These are phyloP conservation scores for Crotalus horridus DNA, from an alignment of 2,113 vertebrate genomes.

Conservation along the genomic window DNA sequence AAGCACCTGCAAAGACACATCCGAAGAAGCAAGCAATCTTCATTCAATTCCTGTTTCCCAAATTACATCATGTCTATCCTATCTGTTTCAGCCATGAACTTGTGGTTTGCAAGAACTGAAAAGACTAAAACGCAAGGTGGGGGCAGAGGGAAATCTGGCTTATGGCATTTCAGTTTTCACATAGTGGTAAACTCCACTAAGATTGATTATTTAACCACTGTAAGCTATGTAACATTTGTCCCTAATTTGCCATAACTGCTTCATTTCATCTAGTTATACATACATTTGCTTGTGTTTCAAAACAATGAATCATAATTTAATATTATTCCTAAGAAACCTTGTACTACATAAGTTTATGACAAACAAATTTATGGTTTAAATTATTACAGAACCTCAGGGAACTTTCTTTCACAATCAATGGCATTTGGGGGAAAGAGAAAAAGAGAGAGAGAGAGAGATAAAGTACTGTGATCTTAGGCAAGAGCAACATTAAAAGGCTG, in stretches of 20 bases:
- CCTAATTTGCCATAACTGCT: constrained; percentile 53
- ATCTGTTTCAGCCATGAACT: background rate
- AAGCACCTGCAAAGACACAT: background rate
- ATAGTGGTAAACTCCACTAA: constrained; percentile 18
- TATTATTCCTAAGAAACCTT: constrained; percentile 56
- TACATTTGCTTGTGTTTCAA: constrained; percentile 63
- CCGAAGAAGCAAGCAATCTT: background rate
- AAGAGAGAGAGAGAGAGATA: constrained; percentile 27
- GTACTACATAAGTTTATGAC: constrained; percentile 57
- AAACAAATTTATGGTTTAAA: constrained; percentile 68
- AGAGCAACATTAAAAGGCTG: constrained; percentile 18
- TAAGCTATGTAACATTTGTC: constrained; percentile 29
- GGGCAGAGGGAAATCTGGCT: background rate
- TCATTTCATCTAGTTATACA: constrained; percentile 54
- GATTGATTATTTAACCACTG: constrained; percentile 31
- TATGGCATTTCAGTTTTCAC: background rate
- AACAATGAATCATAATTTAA: constrained; percentile 67
- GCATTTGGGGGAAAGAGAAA: constrained; percentile 38
- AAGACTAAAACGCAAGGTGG: background rate
- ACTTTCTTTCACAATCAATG: constrained; percentile 54
- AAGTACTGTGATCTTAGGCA: constrained; percentile 49
- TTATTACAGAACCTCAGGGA: constrained; percentile 59
- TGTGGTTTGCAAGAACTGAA: background rate
- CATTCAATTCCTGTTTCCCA: background rate
- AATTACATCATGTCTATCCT: background rate